Conservation (phyloP, 2,888 invertebrate genomes). For the Mesodorylaimus sp. region DNA sequence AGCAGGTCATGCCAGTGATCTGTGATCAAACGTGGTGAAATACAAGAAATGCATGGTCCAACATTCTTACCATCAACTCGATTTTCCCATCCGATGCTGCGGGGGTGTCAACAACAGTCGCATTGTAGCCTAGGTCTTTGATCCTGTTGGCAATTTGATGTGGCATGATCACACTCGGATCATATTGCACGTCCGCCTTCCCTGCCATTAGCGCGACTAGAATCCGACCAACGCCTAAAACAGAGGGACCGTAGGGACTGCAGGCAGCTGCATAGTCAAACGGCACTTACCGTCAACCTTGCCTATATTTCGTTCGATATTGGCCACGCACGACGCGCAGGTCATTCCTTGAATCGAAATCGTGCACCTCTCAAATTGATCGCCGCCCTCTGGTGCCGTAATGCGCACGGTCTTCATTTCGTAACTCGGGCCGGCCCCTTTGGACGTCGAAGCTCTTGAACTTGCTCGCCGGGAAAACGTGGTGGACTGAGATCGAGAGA, state of each 20-base stretch:
- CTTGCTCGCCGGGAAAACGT: no score
- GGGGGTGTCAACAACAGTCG: conserved; percentile 47
- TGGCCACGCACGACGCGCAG: conserved; percentile 5
- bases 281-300: not conserved
- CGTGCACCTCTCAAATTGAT: conserved; percentile 2
- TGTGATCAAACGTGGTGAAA: no score
- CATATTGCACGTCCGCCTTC: conserved; percentile 79
- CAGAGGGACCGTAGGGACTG: no score
- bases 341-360: conserved; percentile 3
- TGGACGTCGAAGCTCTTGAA: no score
- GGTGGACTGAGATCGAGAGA: no score
- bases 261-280: no score
- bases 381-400: no score
- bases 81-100: conserved; percentile 23
- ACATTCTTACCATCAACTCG: conserved; percentile 29
- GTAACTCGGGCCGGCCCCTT: no score
- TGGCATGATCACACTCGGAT: conserved; percentile 53
- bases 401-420: no score
- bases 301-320: not conserved
- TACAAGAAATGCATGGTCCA: no score
- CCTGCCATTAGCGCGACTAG: conserved; percentile 79
- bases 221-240: conserved; percentile 59
- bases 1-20: conserved; percentile 82
- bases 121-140: conserved; percentile 66
- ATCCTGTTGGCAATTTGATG: conserved; percentile 62